A percentile compares a stretch with the other conserved stretches of the same genome.
Conservation (phyloP, 2,797 vertebrate species). For the Rallus crepitans region DNA sequence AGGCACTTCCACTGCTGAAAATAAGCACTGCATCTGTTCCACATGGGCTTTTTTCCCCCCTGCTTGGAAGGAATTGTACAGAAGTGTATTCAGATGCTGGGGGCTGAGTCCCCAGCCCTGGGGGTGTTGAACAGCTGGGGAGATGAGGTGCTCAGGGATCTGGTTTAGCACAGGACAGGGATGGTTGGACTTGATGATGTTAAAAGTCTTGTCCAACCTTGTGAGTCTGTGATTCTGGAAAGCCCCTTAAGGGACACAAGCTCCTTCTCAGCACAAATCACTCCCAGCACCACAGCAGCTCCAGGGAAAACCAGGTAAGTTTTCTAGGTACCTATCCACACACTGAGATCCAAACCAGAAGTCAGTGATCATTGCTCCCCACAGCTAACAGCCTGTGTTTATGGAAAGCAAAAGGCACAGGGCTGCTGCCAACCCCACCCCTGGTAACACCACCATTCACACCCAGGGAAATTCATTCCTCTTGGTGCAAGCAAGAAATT, state of each 20-base stretch:
- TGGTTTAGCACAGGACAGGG: too few relatives aligned
- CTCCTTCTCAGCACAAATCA: background rate
- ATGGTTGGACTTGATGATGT: too few relatives aligned
- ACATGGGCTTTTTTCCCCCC: background rate
- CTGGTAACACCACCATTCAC: background rate
- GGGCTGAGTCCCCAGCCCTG: too few relatives aligned
- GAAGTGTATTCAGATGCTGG: background rate
- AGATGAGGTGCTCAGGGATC: too few relatives aligned
- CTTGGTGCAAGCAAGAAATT: background rate
- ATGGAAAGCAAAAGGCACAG: background rate
- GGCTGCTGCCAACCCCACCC: background rate
- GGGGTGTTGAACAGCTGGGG: too few relatives aligned
- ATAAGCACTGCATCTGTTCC: background rate
- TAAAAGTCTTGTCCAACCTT: too few relatives aligned
- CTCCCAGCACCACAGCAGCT: background rate
- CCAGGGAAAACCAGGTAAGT: background rate
- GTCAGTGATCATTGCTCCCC: background rate
- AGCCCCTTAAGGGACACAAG: background rate
- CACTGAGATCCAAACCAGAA: background rate
- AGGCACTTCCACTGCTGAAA: background rate
- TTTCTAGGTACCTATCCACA: background rate
- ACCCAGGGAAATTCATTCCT: background rate
- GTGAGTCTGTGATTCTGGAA: background rate
- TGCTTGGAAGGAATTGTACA: background rate
- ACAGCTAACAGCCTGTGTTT: background rate